Base-by-base conservation (phyloP, 2,888 invertebrate genomes). In the Tricholauxania praeusta region DNA sequence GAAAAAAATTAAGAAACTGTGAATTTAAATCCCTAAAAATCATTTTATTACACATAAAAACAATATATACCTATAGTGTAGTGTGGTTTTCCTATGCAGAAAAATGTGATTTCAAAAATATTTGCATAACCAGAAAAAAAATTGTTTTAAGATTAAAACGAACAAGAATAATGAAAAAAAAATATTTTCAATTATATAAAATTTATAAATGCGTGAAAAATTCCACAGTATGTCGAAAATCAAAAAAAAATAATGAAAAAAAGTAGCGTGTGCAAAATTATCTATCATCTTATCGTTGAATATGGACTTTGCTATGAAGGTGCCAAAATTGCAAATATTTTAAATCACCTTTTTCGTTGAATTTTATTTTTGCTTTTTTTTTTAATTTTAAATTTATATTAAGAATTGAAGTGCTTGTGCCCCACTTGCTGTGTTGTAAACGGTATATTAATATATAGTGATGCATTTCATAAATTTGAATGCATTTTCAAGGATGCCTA, bases 401-500 rank as follows among this genome's bases (percentile, higher is more conserved):
- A 63, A 63, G 71, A 53, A 65, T 69, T 71, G 69, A 79, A 79
- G 78, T 80, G 85, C 85, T 86, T 84, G 78, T 81, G 80, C 81
- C 81, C 82, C 80, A 85, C 82, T 84, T 84, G 84, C 84, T 86
- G 83, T 82, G 79, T 77, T 78, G 72, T 78, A 32, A 52, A 67
- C 69, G 51, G 59, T 65, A 55, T 59, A 47, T 71, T 60, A 57
- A 17, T 55, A 48, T 65, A 68, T 7, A 74, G 68, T 67, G 60
- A 70, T 39, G 8, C 8, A 39, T 39, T 10, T 39, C 39, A 39
- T 39, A 10, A 28, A 39, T 39, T 39, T 39, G 1, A 39, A 39
- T 39, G 39, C 39, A 39, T 39, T 39, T 39, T 39, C 39, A 39
- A 39, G 39, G 8, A 39, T 10, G 39, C 39, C 10, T 39, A 39